Evolutionary conservation across 2,797 vertebrate species (phyloP).

Genomic region (Sternotherus odoratus): DNA sequence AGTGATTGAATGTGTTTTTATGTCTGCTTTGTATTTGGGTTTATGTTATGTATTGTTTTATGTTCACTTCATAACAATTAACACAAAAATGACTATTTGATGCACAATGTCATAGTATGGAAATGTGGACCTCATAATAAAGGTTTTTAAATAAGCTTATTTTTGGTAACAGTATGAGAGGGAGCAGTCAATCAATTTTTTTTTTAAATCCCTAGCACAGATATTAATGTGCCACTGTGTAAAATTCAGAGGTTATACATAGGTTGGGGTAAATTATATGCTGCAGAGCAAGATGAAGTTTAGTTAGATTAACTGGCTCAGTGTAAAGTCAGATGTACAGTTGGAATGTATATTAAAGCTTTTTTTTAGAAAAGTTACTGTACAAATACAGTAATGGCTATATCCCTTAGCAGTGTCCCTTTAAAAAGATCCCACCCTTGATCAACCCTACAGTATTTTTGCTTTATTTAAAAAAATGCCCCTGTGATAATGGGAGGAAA

Average conservation of each 20-base stretch:
- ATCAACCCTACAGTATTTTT: neutral
- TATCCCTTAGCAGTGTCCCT: neutral
- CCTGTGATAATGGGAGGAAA: neutral
- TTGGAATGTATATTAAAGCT: neutral
- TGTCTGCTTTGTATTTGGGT: neutral
- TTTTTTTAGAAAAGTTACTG: neutral
- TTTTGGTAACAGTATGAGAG: neutral
- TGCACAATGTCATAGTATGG: neutral
- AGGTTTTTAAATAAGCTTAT: neutral
- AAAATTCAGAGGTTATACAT: neutral
- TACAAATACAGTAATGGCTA: neutral
- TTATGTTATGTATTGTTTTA: neutral
- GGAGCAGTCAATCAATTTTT: neutral
- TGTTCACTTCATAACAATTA: neutral
- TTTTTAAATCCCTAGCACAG: neutral
- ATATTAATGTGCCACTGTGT: neutral
- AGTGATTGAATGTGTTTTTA: neutral
- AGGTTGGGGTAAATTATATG: accelerated
- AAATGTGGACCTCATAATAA: neutral
- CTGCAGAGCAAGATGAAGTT: neutral
- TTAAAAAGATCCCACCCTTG: neutral
- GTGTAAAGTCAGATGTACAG: neutral
- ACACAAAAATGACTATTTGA: neutral
- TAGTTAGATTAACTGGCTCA: neutral
- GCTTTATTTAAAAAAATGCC: neutral